Base-by-base conservation (phyloP, 1,140 invertebrate genomes). In the Neodiprion fabricii region DNA sequence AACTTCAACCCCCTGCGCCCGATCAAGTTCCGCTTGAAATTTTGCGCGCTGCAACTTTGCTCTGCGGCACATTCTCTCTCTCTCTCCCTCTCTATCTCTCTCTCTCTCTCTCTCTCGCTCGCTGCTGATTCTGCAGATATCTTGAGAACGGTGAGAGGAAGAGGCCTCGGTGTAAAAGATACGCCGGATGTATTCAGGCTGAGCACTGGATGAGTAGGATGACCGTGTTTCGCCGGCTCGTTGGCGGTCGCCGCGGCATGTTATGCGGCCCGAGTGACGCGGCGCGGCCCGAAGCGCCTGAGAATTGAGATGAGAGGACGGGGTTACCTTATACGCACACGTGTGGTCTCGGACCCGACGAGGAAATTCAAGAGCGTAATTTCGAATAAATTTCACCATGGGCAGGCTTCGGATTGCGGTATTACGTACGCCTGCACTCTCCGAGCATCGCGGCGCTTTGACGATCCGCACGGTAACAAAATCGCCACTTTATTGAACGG, bases 311-410 rank as follows among this genome's bases (percentile, higher is more conserved):
- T 72, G 75, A 72, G 53, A 76, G 48, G 79, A 81, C 79, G 79
- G 75, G 73, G 78, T 81, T 81, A 81, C 77, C 71, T 81, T 79
- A 79, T 76, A 75, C 28, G 28, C 28, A 40, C 61, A 72, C 72
- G 74, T 78, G 75, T 77, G 67, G 67, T 69, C 21, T 69, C 78
- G 77, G n/a, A 17, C 11, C 78, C 78, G 77, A 75, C 77, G 73
- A 79, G 79, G 79, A 81, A 81, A 79, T 79, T 79, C 78, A 81
- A 79, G 79, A 78, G 78, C 78, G 77, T 77, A 79, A 81, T 81
- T 81, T 81, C 78, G 77, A 81, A 78, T 81, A 79, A 81, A 81
- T 79, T 81, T 79, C 79, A 79, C 78, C 79, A 79, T 81, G 77
- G 72, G 74, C 77, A 78, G 70, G 75, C 77, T 77, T 78, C 73